Evolutionary conservation across 2,888 invertebrate species (phyloP).

Genomic region (Caenorhabditis sp.): DNA sequence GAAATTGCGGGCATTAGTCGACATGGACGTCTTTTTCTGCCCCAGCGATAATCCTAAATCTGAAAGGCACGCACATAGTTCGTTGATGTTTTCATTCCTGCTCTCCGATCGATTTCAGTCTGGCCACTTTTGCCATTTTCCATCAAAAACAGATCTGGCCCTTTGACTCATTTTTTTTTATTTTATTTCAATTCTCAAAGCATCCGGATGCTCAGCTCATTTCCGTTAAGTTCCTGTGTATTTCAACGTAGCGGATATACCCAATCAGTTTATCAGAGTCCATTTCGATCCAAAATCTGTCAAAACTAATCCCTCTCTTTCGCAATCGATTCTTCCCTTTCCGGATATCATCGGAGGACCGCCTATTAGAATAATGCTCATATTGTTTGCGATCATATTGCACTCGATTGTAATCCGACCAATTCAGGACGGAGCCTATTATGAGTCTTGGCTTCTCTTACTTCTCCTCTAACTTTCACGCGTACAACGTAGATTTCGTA

Average conservation of each 20-base stretch:
- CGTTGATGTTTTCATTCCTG: constrained; percentile 16
- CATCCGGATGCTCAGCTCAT: constrained; percentile 23
- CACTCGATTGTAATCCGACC: constrained; percentile 45
- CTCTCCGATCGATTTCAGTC: too few relatives aligned
- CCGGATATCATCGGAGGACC: constrained; percentile 27
- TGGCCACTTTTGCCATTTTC: too few relatives aligned
- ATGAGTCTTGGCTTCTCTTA: constrained; percentile 7
- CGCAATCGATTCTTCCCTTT: constrained; percentile 3
- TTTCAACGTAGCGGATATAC: constrained; percentile 2
- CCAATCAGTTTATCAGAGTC: constrained; percentile 13
- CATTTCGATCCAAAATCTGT: background rate
- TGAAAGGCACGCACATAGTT: constrained; percentile 24
- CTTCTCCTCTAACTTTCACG: background rate
- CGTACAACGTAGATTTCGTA: background rate
- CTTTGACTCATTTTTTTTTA: background rate
- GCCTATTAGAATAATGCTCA: constrained; percentile 33
- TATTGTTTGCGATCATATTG: constrained; percentile 51
- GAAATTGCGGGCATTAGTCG: constrained; percentile 30
- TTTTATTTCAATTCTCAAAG: too few relatives aligned
- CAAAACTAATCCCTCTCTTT: constrained; percentile 18
- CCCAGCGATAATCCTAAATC: constrained; percentile 24
- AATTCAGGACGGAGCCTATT: constrained; percentile 24
- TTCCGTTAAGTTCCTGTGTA: constrained; percentile 18
- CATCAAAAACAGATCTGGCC: too few relatives aligned
- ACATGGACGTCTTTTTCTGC: constrained; percentile 32